phyloP scores from a whole-genome alignment of 2,113 vertebrate species.

The Merops nubicus region DNA sequence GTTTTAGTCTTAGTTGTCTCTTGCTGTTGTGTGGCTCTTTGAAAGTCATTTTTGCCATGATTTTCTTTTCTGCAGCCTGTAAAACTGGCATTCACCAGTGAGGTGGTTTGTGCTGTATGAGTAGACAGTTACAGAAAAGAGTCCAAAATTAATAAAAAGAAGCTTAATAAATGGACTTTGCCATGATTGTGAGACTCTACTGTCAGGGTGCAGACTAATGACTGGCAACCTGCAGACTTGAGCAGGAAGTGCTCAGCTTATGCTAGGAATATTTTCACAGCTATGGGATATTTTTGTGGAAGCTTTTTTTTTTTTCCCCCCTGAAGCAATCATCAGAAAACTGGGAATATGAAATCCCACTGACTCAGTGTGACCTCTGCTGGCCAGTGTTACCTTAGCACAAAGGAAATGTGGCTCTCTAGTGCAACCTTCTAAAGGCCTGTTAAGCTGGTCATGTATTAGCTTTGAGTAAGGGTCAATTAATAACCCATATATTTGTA shows the following conservation, averaged over 20 bases:
- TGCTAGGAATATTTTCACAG: neutral
- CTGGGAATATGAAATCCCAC: neutral
- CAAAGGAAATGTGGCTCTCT: neutral
- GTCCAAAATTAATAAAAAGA: neutral
- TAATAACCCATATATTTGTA: neutral
- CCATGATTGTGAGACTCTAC: neutral
- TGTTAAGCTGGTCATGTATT: neutral
- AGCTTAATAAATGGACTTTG: neutral
- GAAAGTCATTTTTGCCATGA: neutral
- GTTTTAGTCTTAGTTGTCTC: neutral
- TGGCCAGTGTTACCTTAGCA: neutral
- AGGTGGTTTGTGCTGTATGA: neutral
- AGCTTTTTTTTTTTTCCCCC: too few species aligned
- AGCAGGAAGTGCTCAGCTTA: neutral
- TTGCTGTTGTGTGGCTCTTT: neutral
- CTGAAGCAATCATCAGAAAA: neutral
- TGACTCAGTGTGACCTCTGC: slow-evolving; percentile 48
- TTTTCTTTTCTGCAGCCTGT: neutral
- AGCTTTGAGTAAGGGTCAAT: neutral
- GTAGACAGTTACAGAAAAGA: neutral
- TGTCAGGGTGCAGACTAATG: neutral
- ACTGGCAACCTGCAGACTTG: neutral
- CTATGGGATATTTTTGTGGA: neutral
- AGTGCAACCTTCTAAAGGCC: neutral
- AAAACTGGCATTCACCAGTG: neutral